Percentiles rank a stretch among this genome's conserved stretches.
These are phyloP conservation scores for Mola mola DNA, from an alignment of 2,113 vertebrate genomes.

Conservation along the genomic window DNA sequence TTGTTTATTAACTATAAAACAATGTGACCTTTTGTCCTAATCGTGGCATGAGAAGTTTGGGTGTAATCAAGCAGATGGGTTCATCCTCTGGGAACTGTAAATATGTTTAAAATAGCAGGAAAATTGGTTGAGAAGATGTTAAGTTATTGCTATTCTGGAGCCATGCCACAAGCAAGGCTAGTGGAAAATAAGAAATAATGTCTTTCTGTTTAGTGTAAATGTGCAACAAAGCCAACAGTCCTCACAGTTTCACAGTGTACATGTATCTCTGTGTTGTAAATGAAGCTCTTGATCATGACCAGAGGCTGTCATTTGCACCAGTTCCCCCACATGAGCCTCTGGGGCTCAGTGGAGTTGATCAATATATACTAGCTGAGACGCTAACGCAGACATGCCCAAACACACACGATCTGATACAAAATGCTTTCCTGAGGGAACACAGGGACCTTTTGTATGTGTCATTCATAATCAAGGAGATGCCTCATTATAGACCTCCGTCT, in stretches of 20 bases:
- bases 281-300: slow-evolving; percentile 47
- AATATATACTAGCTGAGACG: slow-evolving; percentile 42
- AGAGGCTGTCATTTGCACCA: slow-evolving; percentile 45
- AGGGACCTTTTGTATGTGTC: slow-evolving; percentile 59
- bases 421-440: slow-evolving; percentile 34
- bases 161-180: background rate
- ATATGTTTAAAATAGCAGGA: too few relatives aligned
- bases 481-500: slow-evolving; percentile 57
- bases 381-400: slow-evolving; percentile 24
- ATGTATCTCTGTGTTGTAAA: slow-evolving; percentile 36
- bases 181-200: slow-evolving; percentile 13
- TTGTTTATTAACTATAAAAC: too few relatives aligned
- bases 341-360: slow-evolving; percentile 49
- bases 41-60: too few relatives aligned
- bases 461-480: slow-evolving; percentile 59
- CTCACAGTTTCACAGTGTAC: slow-evolving; percentile 15
- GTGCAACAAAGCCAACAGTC: slow-evolving; percentile 19
- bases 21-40: too few relatives aligned
- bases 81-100: too few relatives aligned
- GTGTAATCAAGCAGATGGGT: too few relatives aligned
- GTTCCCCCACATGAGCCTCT: slow-evolving; percentile 39
- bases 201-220: background rate
- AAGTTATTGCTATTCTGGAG: too few relatives aligned
- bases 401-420: slow-evolving; percentile 45
- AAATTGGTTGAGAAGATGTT: too few relatives aligned